Evolutionary conservation across 2,888 invertebrate species (phyloP).

Genomic region (Nemurella pictetii): DNA sequence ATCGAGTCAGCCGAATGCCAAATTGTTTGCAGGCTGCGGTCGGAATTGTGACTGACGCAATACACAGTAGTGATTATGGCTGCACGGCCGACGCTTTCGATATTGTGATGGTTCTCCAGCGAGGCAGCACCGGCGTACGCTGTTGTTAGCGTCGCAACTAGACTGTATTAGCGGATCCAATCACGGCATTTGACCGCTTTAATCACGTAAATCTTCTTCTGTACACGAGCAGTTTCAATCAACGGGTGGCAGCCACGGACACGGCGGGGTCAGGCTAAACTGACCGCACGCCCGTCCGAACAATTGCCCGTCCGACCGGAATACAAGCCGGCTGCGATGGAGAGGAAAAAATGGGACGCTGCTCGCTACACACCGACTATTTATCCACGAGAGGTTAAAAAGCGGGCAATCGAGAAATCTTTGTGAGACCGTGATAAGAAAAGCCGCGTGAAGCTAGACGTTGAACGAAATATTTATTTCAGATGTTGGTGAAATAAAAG

Average conservation of each 20-base stretch:
- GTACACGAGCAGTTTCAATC: background rate
- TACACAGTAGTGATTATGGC: background rate
- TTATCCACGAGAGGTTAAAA: too few species aligned
- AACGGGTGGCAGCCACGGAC: background rate
- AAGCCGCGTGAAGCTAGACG: too few species aligned
- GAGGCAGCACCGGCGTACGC: background rate
- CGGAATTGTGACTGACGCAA: background rate
- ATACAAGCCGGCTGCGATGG: background rate
- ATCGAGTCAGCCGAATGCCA: background rate
- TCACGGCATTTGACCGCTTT: background rate
- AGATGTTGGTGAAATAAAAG: too few species aligned
- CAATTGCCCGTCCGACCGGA: too few species aligned
- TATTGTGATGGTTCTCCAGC: too few species aligned
- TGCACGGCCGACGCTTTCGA: background rate
- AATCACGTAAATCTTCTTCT: slow-evolving; percentile 15
- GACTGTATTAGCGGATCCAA: background rate
- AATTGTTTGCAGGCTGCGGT: background rate
- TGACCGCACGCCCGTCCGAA: background rate
- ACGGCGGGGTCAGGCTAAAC: background rate
- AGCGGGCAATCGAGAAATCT: too few species aligned
- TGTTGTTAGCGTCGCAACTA: background rate
- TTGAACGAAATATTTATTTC: too few species aligned
- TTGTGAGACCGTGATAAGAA: too few species aligned
- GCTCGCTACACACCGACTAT: too few species aligned
- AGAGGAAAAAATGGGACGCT: background rate